Evolutionary conservation across 2,888 invertebrate species (phyloP), one percentile per base, ranked within the genome.

Genomic region (Lucinisca nassula): DNA sequence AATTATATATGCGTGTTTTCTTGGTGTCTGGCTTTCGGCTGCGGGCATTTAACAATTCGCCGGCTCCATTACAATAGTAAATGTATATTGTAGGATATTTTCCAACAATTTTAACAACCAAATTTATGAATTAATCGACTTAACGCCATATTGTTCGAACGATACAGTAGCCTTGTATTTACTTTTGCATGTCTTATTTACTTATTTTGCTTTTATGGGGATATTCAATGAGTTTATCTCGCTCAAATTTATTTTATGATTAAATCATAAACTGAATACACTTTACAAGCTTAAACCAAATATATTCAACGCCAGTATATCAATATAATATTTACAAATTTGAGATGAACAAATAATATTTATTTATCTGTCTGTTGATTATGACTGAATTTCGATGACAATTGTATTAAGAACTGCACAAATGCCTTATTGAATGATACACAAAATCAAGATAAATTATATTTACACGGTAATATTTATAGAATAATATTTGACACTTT

Each of bases 291-390:
- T 24, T 45, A 49, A 75, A 58, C 51, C 27, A 85, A 85, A 80
- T 85, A 76, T 80, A 77, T 73, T 58, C 72, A 81, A 30, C 85
- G 55, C 74, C 55, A 58, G 35, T 55, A 77, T 35, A 76, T 70
- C 76, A 82, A 82, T 70, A 72, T 61, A 74, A 61, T 84, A 76
- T 84, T 81, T 85, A 77, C 81, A 85, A 61, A 58, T 67, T 49
- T 74, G 40, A 35, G 45, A 61, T 78, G 61, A 76, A 82, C 75
- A 75, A 82, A 82, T 82, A 79, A 67, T 6, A 61, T 61, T 61
- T 61, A 61, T 61, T 27, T 61, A 61, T 61, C 61, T 61, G 30
- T 61, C 27, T 61, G 24, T 27, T 61, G 61, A 61, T 61, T 61
- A 61, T 30, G 30, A 6, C 21, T 32, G 32, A 21, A 30, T 67